Conservation (phyloP, 1,140 invertebrate species). For the Trigoniulus corallinus region DNA sequence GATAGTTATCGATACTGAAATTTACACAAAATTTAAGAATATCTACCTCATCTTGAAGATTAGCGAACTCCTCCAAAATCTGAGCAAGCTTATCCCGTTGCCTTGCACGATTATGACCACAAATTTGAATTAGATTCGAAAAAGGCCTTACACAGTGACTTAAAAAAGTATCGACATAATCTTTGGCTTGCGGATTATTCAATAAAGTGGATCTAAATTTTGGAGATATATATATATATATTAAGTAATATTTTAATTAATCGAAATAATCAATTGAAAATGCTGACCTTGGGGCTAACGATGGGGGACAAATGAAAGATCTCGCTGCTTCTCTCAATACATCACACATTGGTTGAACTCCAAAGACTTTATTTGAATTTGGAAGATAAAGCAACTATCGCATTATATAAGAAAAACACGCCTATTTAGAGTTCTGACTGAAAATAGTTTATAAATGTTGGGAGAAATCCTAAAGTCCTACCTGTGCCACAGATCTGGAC, state of each 20-base stretch:
- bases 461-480: slow-evolving; percentile 19
- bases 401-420: slow-evolving; percentile 1
- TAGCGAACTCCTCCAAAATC: slow-evolving; percentile 72
- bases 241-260: not conserved
- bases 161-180: slow-evolving; percentile 77
- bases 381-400: slow-evolving; percentile 25
- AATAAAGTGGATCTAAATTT: slow-evolving; percentile 11
- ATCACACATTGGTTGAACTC: slow-evolving; percentile 45
- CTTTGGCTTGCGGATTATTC: slow-evolving; percentile 41
- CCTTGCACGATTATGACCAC: slow-evolving; percentile 83
- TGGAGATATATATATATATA: not conserved
- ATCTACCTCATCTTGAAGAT: slow-evolving; percentile 76
- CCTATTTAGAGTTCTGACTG: too few relatives aligned
- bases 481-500: slow-evolving; percentile 78
- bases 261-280: slow-evolving; percentile 2
- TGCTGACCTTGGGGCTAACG: slow-evolving; percentile 46
- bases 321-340: slow-evolving; percentile 68
- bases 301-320: slow-evolving; percentile 73
- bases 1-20: too few relatives aligned
- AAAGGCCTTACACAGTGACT: slow-evolving; percentile 73
- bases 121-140: slow-evolving; percentile 69
- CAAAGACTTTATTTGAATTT: slow-evolving; percentile 21
- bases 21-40: slow-evolving; percentile 7
- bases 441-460: too few relatives aligned
- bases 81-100: slow-evolving; percentile 85